Evolutionary conservation across 2,888 invertebrate genomes (phyloP).

Genomic region (Meiosimyza decipiens): DNA sequence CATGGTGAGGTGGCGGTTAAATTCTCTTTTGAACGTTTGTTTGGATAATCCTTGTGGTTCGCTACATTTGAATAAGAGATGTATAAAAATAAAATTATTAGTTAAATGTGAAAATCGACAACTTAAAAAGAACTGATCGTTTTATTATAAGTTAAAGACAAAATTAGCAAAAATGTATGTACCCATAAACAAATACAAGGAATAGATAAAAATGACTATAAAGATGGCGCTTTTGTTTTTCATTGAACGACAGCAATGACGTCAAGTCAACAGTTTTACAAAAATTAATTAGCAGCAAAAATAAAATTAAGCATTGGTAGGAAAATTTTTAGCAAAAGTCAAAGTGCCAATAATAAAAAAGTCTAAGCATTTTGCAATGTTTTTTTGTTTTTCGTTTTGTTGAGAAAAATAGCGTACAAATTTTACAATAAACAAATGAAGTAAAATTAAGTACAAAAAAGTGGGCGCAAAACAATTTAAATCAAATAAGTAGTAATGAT

Average conservation of each 20-base stretch:
- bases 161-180: conserved; percentile 26
- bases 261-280: conserved; percentile 6
- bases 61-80: conserved; percentile 68
- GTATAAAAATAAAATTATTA: conserved; percentile 18
- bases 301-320: too few species aligned
- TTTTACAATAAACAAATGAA: too few species aligned
- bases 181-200: conserved; percentile 1
- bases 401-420: too few species aligned
- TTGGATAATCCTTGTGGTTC: conserved; percentile 77
- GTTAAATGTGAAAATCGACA: neutral
- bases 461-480: too few species aligned
- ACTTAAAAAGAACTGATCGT: conserved; percentile 5
- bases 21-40: conserved; percentile 73
- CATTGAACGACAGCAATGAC: conserved; percentile 13
- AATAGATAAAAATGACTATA: neutral
- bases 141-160: neutral
- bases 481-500: too few species aligned
- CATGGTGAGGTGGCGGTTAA: conserved; percentile 68
- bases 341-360: conserved; percentile 17
- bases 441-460: too few species aligned
- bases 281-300: neutral
- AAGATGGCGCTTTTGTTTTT: conserved; percentile 3
- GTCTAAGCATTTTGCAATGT: neutral
- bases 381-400: too few species aligned
- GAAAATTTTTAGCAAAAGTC: neutral